Base-by-base conservation (phyloP, 1,140 invertebrate species). In the Colletes gigas region DNA sequence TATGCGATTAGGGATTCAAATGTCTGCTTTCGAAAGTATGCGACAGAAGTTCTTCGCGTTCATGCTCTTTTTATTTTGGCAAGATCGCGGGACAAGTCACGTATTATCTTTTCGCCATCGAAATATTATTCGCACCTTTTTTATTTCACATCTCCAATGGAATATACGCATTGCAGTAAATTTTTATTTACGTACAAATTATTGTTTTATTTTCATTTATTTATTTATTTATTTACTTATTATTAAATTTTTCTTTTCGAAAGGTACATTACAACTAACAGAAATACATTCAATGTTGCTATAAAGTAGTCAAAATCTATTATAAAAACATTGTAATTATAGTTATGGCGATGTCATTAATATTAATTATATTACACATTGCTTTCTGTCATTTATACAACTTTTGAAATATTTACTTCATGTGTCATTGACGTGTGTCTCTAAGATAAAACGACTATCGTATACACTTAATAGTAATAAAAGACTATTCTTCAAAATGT, bases 1-100 rank as follows among this genome's bases (percentile, higher is more conserved):
- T 9, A n/a, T 62, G 9, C 10, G 57, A 84, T 77, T 69, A 68
- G 15, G 19, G 9, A 84, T 82, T 81, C 62, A 68, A 81, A 67
- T 78, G 14, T 69, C 30, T 54, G 30, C 7, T 72, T 78, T 72
- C 59, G 39, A 65, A 78, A 63, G 30, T 69, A 30, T 19, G 30
- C 47, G 47, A 54, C 44, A 39, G 12, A 62, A 21, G 14, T 52
- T 47, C 4, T 12, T 12, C 52, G 60, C 39, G 39, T 66, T 66
- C 17, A 47, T 47, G 41, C 6, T 41, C 12, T n/a, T 39, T 4
- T 66, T 65, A 14, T 65, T 55, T 14, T 0, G 7, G 8, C 10
- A 5, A 52, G 30, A 65, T 0, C 14, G 17, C 3, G 5, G n/a
- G 41, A 54, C 52, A 65, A 30, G 30, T 30, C 17, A 63, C 1